phyloP scores from a whole-genome alignment of 2,113 vertebrate species.

The Petroica traversi region DNA sequence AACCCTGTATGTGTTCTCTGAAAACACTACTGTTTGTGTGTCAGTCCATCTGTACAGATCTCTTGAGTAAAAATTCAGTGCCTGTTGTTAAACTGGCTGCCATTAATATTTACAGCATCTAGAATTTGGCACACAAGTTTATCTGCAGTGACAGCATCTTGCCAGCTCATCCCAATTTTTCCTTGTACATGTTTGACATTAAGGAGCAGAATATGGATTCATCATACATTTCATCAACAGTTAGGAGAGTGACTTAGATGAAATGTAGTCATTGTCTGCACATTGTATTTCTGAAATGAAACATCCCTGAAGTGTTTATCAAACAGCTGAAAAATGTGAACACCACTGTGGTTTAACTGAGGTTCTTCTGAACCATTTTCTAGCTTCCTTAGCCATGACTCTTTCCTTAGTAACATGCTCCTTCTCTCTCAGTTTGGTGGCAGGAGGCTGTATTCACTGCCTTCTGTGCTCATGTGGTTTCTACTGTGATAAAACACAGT shows the following conservation, averaged over 20 bases:
- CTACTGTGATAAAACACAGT: neutral
- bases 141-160: neutral
- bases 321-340: neutral
- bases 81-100: neutral
- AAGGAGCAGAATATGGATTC: neutral
- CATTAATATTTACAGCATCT: neutral
- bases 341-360: neutral
- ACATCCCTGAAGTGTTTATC: neutral
- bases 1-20: neutral
- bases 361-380: neutral
- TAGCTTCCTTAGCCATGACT: neutral
- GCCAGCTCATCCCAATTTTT: neutral
- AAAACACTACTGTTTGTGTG: neutral
- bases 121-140: neutral
- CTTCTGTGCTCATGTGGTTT: neutral
- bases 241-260: neutral
- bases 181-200: neutral
- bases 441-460: neutral
- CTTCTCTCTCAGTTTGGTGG: neutral
- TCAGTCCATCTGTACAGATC: neutral
- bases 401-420: neutral
- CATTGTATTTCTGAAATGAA: neutral
- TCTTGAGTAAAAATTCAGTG: neutral
- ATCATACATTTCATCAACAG: neutral
- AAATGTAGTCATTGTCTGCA: neutral